These are phyloP conservation scores for Physeter macrocephalus DNA, from an alignment of 2,113 vertebrate species.

Conservation along the genomic window DNA sequence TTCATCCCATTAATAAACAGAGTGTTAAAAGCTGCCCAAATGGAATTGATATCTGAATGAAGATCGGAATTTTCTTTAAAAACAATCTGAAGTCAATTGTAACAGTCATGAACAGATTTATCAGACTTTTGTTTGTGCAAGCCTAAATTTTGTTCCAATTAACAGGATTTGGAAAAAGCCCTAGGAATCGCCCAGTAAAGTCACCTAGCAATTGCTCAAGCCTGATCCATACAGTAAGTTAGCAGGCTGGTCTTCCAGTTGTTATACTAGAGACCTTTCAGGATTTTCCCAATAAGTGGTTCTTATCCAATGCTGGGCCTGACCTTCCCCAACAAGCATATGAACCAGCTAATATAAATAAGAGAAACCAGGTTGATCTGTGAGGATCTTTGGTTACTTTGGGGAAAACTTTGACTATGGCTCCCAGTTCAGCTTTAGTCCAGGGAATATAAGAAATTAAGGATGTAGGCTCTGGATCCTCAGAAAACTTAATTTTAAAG, in stretches of 20 bases:
- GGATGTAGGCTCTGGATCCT: neutral
- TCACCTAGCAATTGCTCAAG: neutral
- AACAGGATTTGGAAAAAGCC: neutral
- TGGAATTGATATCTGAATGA: neutral
- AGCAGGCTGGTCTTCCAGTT: neutral
- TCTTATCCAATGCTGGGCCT: neutral
- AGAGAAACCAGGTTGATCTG: neutral
- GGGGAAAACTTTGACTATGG: neutral
- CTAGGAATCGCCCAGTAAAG: neutral
- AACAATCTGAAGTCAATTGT: neutral
- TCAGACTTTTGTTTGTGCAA: neutral
- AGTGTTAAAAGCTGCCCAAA: neutral
- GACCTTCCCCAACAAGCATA: neutral
- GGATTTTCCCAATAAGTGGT: neutral
- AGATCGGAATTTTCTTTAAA: neutral
- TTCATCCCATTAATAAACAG: neutral
- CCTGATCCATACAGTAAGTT: neutral
- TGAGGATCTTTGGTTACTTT: neutral
- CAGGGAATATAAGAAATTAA: neutral
- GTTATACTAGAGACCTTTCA: neutral
- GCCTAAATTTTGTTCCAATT: neutral
- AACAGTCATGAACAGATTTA: neutral
- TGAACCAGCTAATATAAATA: neutral
- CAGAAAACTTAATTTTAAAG: neutral
- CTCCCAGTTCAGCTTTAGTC: neutral